Conservation (phyloP, 2,113 vertebrate genomes). For the Cavia aperea region DNA sequence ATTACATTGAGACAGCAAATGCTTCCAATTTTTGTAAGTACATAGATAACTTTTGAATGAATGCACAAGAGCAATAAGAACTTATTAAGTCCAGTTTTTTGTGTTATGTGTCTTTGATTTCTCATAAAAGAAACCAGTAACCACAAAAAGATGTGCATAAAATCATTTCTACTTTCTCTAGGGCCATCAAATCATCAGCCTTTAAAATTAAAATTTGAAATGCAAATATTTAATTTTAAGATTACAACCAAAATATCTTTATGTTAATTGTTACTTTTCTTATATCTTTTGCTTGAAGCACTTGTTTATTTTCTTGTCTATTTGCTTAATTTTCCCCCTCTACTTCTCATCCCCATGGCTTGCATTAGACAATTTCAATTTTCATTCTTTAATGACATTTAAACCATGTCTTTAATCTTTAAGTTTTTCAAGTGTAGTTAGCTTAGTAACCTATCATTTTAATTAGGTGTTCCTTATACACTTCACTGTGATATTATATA, state of each 20-base stretch:
- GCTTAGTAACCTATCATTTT: slow-evolving; percentile 47
- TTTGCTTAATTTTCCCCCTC: neutral
- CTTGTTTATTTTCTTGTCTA: neutral
- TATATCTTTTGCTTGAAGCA: neutral
- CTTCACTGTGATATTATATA: slow-evolving; percentile 12
- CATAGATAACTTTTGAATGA: neutral
- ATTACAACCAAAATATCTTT: neutral
- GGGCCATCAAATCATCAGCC: neutral
- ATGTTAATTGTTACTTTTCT: neutral
- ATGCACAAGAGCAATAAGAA: neutral
- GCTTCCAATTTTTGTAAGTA: neutral
- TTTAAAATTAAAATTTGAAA: neutral
- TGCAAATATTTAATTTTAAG: slow-evolving; percentile 29
- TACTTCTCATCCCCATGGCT: slow-evolving; percentile 29
- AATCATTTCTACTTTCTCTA: slow-evolving; percentile 29
- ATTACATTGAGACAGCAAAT: neutral
- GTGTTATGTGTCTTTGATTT: slow-evolving; percentile 27
- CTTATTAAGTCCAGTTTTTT: neutral
- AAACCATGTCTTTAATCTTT: slow-evolving; percentile 24
- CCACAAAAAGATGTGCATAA: neutral
- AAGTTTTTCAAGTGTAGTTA: slow-evolving; percentile 30
- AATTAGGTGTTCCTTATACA: slow-evolving; percentile 54
- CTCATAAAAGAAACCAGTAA: slow-evolving; percentile 43
- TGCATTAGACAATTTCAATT: slow-evolving; percentile 51
- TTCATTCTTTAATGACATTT: slow-evolving; percentile 63